Evolutionary conservation across 2,888 invertebrate species (phyloP), one percentile per base, ranked within the genome.

Genomic region (Polyommatus icarus): DNA sequence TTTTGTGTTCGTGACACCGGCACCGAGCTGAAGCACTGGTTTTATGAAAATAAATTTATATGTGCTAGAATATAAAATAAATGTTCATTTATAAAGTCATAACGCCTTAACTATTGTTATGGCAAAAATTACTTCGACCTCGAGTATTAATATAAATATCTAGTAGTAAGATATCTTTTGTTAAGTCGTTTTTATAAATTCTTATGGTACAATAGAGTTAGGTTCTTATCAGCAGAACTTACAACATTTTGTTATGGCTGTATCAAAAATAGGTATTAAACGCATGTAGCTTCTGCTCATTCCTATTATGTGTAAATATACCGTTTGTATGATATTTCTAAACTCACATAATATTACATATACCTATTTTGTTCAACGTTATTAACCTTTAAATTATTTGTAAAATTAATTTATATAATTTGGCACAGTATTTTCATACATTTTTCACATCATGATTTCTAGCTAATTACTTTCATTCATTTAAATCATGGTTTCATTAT

Each of bases 81-180:
- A 67, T 67, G 15, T 67, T 67, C 18, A 67, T 67, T 29, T 67
- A 67, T 32, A 67, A 29, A 67, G 15, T 67, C 67, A 67, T 67
- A 67, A 32, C 32, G 67, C 67, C 67, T 32, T 67, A 67, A 67
- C 67, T 67, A 67, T 67, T 32, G 67, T 67, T 67, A 67, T 29
- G 67, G 67, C 67, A 6, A 29, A 67, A 67, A 32, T 67, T 15
- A 18, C 67, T 73, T 73, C 73, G 46, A 73, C 36, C 73, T 73
- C 73, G 46, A 73, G 73, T 73, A 40, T 73, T 73, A 73, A 46
- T 46, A 73, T 73, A 73, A 24, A 46, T 67, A 67, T 67, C 29
- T 73, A 73, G 40, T 20, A 46, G 4, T 73, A 46, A 73, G 40
- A 20, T 73, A n/a, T 46, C 46, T 40, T 36, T 40, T 46, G 12